Percentiles rank a stretch among this genome's conserved stretches.
These are phyloP conservation scores for Protobothrops flavoviridis DNA, from an alignment of 2,113 vertebrate species.

Conservation along the genomic window DNA sequence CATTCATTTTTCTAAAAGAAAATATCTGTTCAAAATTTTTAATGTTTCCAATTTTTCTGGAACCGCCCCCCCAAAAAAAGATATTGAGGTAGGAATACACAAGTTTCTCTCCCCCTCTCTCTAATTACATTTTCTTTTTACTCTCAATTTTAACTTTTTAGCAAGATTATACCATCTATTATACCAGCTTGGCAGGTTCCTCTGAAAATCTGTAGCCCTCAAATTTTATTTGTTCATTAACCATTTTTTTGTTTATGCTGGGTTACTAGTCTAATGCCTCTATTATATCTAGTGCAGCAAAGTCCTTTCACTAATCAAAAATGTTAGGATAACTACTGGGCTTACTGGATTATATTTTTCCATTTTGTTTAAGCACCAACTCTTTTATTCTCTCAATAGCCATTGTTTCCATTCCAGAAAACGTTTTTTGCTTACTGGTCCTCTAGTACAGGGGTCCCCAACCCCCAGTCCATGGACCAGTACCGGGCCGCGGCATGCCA, in stretches of 20 bases:
- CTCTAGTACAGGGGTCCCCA: background rate
- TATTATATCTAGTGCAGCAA: background rate
- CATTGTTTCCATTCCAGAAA: background rate
- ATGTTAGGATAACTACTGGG: background rate
- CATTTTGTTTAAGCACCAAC: background rate
- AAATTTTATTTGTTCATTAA: background rate
- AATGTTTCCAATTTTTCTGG: background rate
- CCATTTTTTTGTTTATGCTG: background rate
- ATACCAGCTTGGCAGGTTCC: background rate
- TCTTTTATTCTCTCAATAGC: conserved; percentile 4
- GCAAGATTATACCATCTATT: background rate
- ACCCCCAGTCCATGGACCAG: no score
- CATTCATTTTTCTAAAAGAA: background rate
- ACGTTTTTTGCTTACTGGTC: background rate
- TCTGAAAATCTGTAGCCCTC: background rate
- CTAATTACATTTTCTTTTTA: background rate
- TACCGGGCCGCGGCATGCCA: no score
- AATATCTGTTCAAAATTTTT: background rate
- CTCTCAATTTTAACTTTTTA: background rate
- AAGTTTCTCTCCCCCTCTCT: background rate
- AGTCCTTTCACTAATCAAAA: background rate
- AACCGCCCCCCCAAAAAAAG: background rate
- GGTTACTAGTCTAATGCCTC: background rate
- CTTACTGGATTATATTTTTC: background rate
- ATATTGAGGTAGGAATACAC: background rate